Base-by-base conservation (phyloP, 2,888 invertebrate genomes). In the Drosophila anomalata region DNA sequence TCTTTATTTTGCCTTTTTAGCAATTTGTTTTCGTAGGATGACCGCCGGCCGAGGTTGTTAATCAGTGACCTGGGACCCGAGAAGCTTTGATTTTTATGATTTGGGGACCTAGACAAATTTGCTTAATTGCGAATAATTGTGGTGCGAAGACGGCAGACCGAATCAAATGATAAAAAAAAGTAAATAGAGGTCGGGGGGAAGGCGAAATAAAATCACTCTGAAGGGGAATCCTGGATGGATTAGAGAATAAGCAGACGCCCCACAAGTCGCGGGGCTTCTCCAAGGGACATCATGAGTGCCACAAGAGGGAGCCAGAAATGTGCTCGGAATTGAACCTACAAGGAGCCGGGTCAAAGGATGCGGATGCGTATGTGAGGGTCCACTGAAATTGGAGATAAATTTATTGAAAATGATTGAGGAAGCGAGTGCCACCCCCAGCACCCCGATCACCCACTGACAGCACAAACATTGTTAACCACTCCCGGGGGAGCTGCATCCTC, bases 111-210 rank as follows among this genome's bases (percentile, higher is more conserved):
- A 84, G 85, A 84, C 76, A 87, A 83, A 83, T 84, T 82, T 85
- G 80, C 86, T 87, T 84, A 84, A 84, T 87, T 87, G 83, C 88
- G 79, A 79, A 85, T 85, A 83, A 87, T 87, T 87, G 85, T 79
- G 85, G 80, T 53, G 60, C 42, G 36, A 67, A 72, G 58, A 65
- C 20, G 5, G n/a, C 47, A 46, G 33, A 17, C 11, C n/a, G 29
- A 51, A 72, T 50, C 44, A 73, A 76, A 33, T 33, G 12, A 12
- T 11, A 12, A 70, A 55, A 42, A 42, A 67, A 50, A 60, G 14
- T 65, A 58, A 24, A 53, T n/a, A 36, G n/a, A 12, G 12, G 36
- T 2, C 33, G 39, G 4, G 26, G 26, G 8, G 33, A 12, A 77
- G 79, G 69, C 77, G 76, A 72, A 86, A 78, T 76, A 72, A 72